Evolutionary conservation across 2,113 vertebrate genomes (phyloP).

Genomic region (Labeo catla): DNA sequence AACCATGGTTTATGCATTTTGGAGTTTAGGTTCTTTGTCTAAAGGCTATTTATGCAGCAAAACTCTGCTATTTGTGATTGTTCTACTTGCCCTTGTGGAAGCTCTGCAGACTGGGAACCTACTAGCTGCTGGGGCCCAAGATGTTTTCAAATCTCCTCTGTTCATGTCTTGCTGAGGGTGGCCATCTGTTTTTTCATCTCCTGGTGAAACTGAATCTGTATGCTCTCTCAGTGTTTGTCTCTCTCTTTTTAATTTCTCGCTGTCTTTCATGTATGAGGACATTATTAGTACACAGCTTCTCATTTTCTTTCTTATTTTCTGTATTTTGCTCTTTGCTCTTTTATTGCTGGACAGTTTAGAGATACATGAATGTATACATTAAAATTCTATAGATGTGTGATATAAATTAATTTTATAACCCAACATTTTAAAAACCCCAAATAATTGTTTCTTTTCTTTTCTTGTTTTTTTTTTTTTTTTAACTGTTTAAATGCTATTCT

Average conservation of each 20-base stretch:
- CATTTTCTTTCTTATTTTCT: background rate
- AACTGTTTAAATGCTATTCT: background rate
- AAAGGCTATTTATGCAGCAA: slow-evolving; percentile 15
- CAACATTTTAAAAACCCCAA: background rate
- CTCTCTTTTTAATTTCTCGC: slow-evolving; percentile 18
- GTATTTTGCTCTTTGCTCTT: background rate
- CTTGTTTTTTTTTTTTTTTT: no score
- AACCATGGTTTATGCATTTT: background rate
- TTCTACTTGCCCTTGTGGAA: slow-evolving; percentile 56
- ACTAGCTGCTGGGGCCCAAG: slow-evolving; percentile 71
- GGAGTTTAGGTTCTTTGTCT: background rate
- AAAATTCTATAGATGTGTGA: background rate
- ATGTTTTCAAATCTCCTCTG: slow-evolving; percentile 75
- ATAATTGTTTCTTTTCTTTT: background rate
- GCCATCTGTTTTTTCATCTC: slow-evolving; percentile 76
- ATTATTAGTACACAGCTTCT: background rate
- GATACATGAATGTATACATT: background rate
- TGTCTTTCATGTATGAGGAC: slow-evolving; percentile 4
- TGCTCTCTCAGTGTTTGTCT: slow-evolving; percentile 26
- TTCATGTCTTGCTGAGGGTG: slow-evolving; percentile 76
- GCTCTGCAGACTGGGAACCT: slow-evolving; percentile 51
- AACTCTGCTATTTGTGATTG: slow-evolving; percentile 50
- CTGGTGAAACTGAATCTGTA: slow-evolving; percentile 64
- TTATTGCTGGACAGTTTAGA: background rate
- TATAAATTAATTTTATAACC: background rate